Conservation (phyloP, 2,113 vertebrate species). For the Carassius gibelio region DNA sequence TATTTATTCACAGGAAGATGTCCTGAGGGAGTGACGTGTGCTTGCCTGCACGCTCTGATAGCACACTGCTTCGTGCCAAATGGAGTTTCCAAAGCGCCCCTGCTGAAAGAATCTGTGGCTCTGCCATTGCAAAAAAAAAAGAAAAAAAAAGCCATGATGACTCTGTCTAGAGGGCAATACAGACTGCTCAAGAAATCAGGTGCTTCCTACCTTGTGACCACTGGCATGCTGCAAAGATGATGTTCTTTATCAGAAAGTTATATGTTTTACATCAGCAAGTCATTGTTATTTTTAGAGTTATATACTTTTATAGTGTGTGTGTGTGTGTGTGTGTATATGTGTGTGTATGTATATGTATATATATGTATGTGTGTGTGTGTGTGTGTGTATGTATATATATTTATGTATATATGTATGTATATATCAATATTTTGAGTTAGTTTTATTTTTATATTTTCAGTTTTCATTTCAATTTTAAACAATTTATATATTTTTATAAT, state of each 20-base stretch:
- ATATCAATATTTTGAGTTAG: no score
- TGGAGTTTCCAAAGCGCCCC: constrained; percentile 2
- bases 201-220: neutral
- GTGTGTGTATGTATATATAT: no score
- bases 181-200: neutral
- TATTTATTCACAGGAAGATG: neutral
- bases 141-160: neutral
- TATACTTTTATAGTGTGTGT: neutral
- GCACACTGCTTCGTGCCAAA: neutral
- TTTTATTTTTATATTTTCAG: no score
- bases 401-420: no score
- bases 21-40: constrained; percentile 19
- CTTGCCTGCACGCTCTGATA: constrained; percentile 17
- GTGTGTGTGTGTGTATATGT: no score
- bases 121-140: constrained; percentile 1
- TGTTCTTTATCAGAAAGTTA: neutral
- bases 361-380: no score
- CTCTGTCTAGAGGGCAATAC: neutral
- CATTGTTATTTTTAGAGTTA: neutral
- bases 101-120: neutral
- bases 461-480: no score
- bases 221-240: neutral
- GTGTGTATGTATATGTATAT: no score
- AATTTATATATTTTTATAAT: no score
- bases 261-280: neutral